phyloP scores from a whole-genome alignment of 2,113 vertebrate genomes.

The Ictalurus punctatus region DNA sequence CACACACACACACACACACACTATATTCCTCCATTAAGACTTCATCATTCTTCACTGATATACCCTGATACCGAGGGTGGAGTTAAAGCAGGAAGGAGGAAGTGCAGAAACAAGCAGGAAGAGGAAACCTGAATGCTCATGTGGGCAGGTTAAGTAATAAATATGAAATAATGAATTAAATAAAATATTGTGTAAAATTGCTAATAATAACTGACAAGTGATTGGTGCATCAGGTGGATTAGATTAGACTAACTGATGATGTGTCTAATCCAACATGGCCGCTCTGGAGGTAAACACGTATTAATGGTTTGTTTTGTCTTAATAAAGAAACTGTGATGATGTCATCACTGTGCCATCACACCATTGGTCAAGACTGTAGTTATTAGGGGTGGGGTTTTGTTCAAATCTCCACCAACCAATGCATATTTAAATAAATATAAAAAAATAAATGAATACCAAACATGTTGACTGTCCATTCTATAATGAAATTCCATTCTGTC shows the following conservation, averaged over 20 bases:
- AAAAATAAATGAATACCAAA: not conserved
- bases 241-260: not conserved
- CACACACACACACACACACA: conserved; percentile 11
- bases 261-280: not conserved
- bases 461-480: not conserved
- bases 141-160: too few species aligned
- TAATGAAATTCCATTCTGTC: not conserved
- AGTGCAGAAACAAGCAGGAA: not conserved
- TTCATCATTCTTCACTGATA: not conserved
- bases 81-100: not conserved
- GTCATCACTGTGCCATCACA: not conserved
- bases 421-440: not conserved
- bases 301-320: not conserved
- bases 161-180: too few species aligned
- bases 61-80: not conserved
- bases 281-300: not conserved
- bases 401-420: not conserved
- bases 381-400: not conserved
- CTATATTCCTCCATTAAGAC: not conserved
- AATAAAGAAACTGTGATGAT: not conserved
- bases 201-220: too few species aligned
- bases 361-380: not conserved
- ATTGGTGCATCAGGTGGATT: not conserved
- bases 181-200: too few species aligned
- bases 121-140: not conserved